These are phyloP conservation scores for Carapus acus DNA, from an alignment of 2,797 vertebrate species.

Conservation along the genomic window DNA sequence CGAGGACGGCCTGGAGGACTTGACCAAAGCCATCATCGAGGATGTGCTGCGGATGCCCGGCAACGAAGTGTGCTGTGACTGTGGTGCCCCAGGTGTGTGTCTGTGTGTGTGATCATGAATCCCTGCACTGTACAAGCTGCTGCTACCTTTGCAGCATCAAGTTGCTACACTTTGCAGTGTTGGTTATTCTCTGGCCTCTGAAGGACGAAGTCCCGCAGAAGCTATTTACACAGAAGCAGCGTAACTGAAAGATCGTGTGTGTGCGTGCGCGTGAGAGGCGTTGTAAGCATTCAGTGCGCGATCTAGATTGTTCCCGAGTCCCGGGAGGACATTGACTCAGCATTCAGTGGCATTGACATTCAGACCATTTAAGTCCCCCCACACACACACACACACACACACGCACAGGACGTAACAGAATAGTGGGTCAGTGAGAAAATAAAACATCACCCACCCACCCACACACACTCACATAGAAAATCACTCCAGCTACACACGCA, in stretches of 20 bases:
- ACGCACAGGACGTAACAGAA: too few relatives aligned
- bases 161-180: conserved; percentile 11
- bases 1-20: conserved; percentile 89
- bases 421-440: too few relatives aligned
- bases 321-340: conserved; percentile 57
- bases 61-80: conserved; percentile 92
- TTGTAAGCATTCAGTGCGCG: conserved; percentile 57
- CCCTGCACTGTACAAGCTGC: neutral
- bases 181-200: conserved; percentile 22
- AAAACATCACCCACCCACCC: too few relatives aligned
- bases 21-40: conserved; percentile 95
- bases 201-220: conserved; percentile 37
- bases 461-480: too few relatives aligned
- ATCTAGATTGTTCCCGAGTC: conserved; percentile 50
- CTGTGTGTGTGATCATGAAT: too few relatives aligned
- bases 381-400: conserved; percentile 23
- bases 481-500: too few relatives aligned
- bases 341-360: conserved; percentile 39
- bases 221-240: conserved; percentile 31
- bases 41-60: conserved; percentile 89
- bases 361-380: conserved; percentile 44
- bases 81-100: conserved; percentile 82
- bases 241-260: conserved; percentile 3
- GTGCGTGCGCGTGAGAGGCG: conserved; percentile 8
- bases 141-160: conserved; percentile 21